Percentiles rank a stretch among this genome's conserved stretches.
These are phyloP conservation scores for Propithecus coquereli DNA, from an alignment of 2,113 vertebrate species.

Conservation along the genomic window DNA sequence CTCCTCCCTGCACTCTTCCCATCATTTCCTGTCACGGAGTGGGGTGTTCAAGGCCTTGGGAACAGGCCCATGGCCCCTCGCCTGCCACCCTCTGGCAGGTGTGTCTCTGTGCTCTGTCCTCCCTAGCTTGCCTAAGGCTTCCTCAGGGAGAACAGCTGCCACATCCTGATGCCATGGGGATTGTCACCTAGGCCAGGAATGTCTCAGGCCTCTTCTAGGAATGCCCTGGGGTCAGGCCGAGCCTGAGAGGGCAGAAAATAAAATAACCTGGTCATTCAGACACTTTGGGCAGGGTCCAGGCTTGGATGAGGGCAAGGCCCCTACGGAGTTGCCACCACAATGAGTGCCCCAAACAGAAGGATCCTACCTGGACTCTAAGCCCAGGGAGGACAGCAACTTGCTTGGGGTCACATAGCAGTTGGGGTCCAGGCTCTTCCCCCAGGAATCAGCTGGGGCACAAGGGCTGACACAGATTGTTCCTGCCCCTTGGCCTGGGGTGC, in stretches of 20 bases:
- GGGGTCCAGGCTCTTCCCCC: not conserved
- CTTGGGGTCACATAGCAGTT: not conserved
- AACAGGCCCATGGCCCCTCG: not conserved
- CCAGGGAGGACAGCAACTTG: not conserved
- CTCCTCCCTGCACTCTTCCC: not conserved
- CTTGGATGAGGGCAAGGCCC: not conserved
- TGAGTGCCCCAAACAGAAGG: not conserved
- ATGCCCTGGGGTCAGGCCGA: conserved; percentile 43
- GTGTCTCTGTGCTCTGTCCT: not conserved
- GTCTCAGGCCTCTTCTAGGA: conserved; percentile 58
- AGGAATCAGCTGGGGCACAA: not conserved
- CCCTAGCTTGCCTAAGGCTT: not conserved
- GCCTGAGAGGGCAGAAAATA: conserved; percentile 6
- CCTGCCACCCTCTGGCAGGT: not conserved
- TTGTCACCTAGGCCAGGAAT: conserved; percentile 67
- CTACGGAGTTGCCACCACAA: not conserved
- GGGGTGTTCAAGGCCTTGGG: not conserved
- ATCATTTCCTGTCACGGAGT: not conserved
- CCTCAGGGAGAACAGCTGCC: conserved; percentile 51
- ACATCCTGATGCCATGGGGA: conserved; percentile 48
- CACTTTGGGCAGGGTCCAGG: not conserved
- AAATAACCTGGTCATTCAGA: conserved; percentile 29
- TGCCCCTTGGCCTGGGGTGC: not conserved
- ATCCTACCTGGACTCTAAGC: not conserved
- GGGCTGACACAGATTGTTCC: not conserved